A percentile compares a stretch with the other conserved stretches of the same genome.
phyloP scores from a whole-genome alignment of 2,888 invertebrate species.

The Drosophila tanythrix region DNA sequence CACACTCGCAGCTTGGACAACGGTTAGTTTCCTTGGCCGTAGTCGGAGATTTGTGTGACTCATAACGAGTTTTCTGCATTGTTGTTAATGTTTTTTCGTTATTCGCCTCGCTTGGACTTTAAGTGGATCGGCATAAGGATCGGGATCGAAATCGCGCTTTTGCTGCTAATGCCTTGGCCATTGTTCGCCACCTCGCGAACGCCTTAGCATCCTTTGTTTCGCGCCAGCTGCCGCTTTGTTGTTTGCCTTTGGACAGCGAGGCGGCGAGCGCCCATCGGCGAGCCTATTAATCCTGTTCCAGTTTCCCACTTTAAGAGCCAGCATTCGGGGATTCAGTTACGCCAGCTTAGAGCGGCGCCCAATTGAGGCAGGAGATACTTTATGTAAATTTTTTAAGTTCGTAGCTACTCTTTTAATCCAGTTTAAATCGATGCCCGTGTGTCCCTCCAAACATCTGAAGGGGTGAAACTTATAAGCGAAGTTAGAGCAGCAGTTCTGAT shows the following conservation, averaged over 20 bases:
- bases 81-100: constrained; percentile 49
- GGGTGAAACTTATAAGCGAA: constrained; percentile 5
- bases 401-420: constrained; percentile 65
- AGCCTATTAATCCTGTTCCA: constrained; percentile 70
- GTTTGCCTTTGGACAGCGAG: constrained; percentile 70
- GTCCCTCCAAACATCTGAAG: constrained; percentile 23
- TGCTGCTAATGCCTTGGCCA: constrained; percentile 49
- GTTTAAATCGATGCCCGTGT: constrained; percentile 65
- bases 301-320: constrained; percentile 23
- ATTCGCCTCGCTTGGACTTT: constrained; percentile 74
- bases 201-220: constrained; percentile 67
- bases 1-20: constrained; percentile 37
- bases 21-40: constrained; percentile 45
- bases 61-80: constrained; percentile 72
- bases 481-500: neutral
- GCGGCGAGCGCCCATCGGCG: constrained; percentile 62
- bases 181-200: constrained; percentile 63
- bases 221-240: constrained; percentile 73
- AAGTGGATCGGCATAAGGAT: constrained; percentile 66
- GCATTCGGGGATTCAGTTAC: constrained; percentile 63
- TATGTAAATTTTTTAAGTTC: constrained; percentile 67
- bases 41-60: constrained; percentile 77
- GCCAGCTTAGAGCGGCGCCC: constrained; percentile 60
- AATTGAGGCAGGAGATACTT: constrained; percentile 59
- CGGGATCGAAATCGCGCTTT: constrained; percentile 54